Conservation (phyloP, 2,113 vertebrate genomes). For the Sisor rabdophorus region DNA sequence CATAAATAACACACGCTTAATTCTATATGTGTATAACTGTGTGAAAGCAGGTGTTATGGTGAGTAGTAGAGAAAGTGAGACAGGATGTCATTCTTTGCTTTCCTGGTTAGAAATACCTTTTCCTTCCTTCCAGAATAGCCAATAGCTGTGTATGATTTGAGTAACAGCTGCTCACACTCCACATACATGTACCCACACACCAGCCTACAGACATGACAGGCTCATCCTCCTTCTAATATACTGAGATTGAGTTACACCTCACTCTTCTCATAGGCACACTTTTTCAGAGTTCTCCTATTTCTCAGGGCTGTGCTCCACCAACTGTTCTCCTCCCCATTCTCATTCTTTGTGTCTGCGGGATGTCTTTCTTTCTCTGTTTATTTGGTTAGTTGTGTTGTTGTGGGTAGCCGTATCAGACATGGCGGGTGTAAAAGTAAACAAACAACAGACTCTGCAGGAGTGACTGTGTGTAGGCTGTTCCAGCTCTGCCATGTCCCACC, state of each 20-base stretch:
- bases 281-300: constrained; percentile 21
- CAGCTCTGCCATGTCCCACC: constrained; percentile 17
- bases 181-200: constrained; percentile 28
- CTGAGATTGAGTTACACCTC: constrained; percentile 46
- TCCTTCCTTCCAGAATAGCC: constrained; percentile 30
- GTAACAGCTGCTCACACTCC: constrained; percentile 39
- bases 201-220: constrained; percentile 32
- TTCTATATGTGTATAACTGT: constrained; percentile 20
- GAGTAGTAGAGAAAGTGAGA: not conserved
- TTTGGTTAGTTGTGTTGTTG: constrained; percentile 36
- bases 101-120: constrained; percentile 18
- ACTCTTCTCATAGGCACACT: too few relatives aligned
- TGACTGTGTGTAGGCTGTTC: constrained; percentile 34
- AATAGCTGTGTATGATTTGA: constrained; percentile 30
- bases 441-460: constrained; percentile 37
- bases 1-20: constrained; percentile 31
- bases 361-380: constrained; percentile 31
- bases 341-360: constrained; percentile 18
- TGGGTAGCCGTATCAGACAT: constrained; percentile 12
- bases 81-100: constrained; percentile 25
- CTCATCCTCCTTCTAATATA: constrained; percentile 41
- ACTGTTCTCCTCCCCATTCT: constrained; percentile 14
- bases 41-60: constrained; percentile 22
- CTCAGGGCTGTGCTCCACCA: constrained; percentile 11
- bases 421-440: constrained; percentile 34